Conservation (phyloP, 2,888 invertebrate genomes). For the Euplagia quadripunctaria region DNA sequence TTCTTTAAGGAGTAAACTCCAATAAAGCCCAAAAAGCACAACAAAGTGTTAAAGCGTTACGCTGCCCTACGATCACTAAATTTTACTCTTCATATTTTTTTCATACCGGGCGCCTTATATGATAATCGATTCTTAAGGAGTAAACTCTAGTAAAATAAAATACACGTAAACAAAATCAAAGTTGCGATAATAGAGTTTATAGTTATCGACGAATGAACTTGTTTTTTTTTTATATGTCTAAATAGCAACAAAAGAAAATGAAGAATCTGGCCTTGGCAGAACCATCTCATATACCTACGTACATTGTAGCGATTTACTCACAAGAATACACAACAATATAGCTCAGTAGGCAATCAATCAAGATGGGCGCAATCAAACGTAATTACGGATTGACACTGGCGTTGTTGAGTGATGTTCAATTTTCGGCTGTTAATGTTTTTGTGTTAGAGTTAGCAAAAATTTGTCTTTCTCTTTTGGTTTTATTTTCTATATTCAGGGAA, state of each 20-base stretch:
- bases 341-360: slow-evolving; percentile 16
- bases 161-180: too few species aligned
- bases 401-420: not conserved
- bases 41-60: too few species aligned
- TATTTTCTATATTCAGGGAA: too few species aligned
- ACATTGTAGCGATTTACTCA: slow-evolving; percentile 1
- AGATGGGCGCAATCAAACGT: slow-evolving; percentile 2
- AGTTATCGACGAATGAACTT: not conserved
- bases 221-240: not conserved
- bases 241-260: not conserved
- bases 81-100: too few species aligned
- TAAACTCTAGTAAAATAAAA: too few species aligned
- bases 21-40: too few species aligned
- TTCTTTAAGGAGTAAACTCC: too few species aligned
- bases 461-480: too few species aligned
- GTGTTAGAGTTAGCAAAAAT: not conserved
- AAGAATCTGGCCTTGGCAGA: not conserved
- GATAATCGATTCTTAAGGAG: too few species aligned
- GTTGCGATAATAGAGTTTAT: too few species aligned
- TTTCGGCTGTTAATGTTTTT: not conserved
- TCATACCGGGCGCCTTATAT: too few species aligned
- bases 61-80: too few species aligned
- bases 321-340: slow-evolving; percentile 9
- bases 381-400: slow-evolving; percentile 15
- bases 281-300: not conserved